A percentile compares a stretch with the other conserved stretches of the same genome.
Conservation (phyloP, 1,140 invertebrate genomes). For the Drepana arcuata region DNA sequence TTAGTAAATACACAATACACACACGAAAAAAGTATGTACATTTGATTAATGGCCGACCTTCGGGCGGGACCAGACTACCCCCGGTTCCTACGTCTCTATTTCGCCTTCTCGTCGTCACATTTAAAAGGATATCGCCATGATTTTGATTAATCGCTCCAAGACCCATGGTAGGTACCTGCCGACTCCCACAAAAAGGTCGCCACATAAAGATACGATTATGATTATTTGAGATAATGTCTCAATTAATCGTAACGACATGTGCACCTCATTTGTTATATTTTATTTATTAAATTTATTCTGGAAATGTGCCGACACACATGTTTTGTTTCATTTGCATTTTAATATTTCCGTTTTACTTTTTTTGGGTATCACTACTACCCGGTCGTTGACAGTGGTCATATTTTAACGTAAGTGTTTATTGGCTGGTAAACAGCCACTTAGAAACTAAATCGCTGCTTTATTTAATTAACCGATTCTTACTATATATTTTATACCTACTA, state of each 20-base stretch:
- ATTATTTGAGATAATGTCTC: slow-evolving; percentile 51
- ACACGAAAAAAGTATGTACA: not conserved
- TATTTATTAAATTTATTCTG: slow-evolving; percentile 11
- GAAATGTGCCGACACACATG: slow-evolving; percentile 24
- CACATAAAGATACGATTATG: slow-evolving; percentile 27
- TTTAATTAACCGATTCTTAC: too few relatives aligned
- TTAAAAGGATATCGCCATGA: slow-evolving; percentile 32
- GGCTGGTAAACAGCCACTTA: too few relatives aligned
- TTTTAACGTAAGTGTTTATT: too few relatives aligned
- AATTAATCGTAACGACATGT: slow-evolving; percentile 47
- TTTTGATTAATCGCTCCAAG: slow-evolving; percentile 54
- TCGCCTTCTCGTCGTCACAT: slow-evolving; percentile 31
- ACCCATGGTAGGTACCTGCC: slow-evolving; percentile 43
- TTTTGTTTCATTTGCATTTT: slow-evolving; percentile 41
- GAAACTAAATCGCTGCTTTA: too few relatives aligned
- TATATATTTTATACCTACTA: slow-evolving; percentile 11
- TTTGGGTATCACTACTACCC: too few relatives aligned
- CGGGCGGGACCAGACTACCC: slow-evolving; percentile 39
- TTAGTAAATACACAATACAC: not conserved
- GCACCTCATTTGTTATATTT: slow-evolving; percentile 25
- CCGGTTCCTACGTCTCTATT: slow-evolving; percentile 44
- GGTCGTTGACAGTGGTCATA: too few relatives aligned
- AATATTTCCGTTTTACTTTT: slow-evolving; percentile 29
- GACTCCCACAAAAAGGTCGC: slow-evolving; percentile 44
- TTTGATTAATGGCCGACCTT: slow-evolving; percentile 22